These are phyloP conservation scores for Sisyra terminalis DNA, from an alignment of 2,888 invertebrate genomes.

Conservation along the genomic window DNA sequence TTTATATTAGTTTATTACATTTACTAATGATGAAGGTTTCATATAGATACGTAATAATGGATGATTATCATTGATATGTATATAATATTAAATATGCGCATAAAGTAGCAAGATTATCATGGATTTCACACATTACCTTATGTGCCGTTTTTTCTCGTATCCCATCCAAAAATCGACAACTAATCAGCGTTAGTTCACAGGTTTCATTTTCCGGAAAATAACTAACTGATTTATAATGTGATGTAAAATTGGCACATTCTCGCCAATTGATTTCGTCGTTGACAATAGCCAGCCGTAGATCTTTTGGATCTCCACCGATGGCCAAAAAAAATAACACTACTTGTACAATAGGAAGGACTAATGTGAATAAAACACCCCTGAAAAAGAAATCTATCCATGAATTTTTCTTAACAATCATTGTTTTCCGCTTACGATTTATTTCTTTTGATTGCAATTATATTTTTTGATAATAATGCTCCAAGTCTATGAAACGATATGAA, in stretches of 20 bases:
- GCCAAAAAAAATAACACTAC: constrained; percentile 63
- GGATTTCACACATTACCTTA: no score
- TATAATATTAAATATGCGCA: no score
- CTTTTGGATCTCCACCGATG: constrained; percentile 58
- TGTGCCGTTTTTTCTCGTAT: constrained; percentile 38
- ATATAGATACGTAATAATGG: no score
- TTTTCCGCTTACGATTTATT: constrained; percentile 21
- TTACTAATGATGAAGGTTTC: no score
- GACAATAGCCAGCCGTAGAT: constrained; percentile 57
- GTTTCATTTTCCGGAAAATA: constrained; percentile 20
- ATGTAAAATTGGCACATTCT: constrained; percentile 18
- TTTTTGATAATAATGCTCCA: constrained; percentile 52
- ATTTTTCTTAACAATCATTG: neutral
- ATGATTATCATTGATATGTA: no score
- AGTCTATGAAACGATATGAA: constrained; percentile 22
- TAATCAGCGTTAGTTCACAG: constrained; percentile 37
- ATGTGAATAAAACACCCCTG: constrained; percentile 66
- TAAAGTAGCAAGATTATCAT: no score
- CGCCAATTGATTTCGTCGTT: constrained; percentile 46
- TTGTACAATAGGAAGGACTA: constrained; percentile 69
- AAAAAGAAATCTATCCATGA: no score
- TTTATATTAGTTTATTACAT: no score
- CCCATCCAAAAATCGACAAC: constrained; percentile 41
- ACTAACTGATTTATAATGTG: constrained; percentile 22
- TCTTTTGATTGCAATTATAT: constrained; percentile 48